These are phyloP conservation scores for Danio jaintianensis DNA, from an alignment of 2,797 vertebrate genomes.

Conservation along the genomic window DNA sequence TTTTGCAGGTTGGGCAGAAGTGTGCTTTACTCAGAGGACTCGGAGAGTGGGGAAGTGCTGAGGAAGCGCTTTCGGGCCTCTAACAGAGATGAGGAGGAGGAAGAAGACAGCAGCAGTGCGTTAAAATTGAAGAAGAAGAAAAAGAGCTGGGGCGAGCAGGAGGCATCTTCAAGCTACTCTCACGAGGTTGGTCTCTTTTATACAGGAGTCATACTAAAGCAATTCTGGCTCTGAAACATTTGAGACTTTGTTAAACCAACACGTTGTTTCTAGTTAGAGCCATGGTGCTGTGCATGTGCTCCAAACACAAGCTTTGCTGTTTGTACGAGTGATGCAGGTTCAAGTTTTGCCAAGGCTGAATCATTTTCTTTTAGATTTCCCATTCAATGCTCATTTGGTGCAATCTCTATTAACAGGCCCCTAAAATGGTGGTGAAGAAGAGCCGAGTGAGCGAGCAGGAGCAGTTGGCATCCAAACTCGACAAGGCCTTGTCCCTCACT, in stretches of 20 bases:
- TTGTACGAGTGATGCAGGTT: too few species aligned
- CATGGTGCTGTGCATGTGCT: neutral
- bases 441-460: conserved; percentile 89
- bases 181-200: conserved; percentile 83
- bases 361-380: neutral
- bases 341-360: neutral
- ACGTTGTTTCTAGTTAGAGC: neutral
- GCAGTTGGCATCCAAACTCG: conserved; percentile 92
- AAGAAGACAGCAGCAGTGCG: conserved; percentile 76
- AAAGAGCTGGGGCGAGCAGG: conserved; percentile 87
- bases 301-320: neutral
- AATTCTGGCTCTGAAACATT: neutral
- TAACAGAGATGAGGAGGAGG: conserved; percentile 82
- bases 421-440: conserved; percentile 85
- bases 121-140: conserved; percentile 84
- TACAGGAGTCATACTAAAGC: neutral
- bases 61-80: conserved; percentile 86
- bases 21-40: conserved; percentile 89
- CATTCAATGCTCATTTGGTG: neutral
- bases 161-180: conserved; percentile 81
- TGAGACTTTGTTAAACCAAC: neutral
- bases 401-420: conserved; percentile 65
- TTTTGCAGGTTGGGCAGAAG: conserved; percentile 82
- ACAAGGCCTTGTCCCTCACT: conserved; percentile 92
- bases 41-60: conserved; percentile 87